Evolutionary conservation across 2,888 invertebrate genomes (phyloP).

Genomic region (Cyrtodaria siliqua): DNA sequence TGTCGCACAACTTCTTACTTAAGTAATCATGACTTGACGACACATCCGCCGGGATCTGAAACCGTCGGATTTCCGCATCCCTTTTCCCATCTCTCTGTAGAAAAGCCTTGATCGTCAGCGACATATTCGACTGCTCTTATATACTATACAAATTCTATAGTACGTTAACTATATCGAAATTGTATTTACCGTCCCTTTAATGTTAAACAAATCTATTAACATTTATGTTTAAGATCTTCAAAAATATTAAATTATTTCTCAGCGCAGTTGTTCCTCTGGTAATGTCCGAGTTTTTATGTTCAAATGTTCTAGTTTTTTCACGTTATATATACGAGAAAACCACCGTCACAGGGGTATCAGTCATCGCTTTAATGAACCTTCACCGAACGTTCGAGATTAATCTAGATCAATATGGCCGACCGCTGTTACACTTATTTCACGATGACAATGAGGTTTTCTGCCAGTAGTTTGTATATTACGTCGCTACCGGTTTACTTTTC

Average conservation of each 20-base stretch:
- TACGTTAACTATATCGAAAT: too few relatives aligned
- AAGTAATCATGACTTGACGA: constrained; percentile 88
- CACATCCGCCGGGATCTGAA: constrained; percentile 88
- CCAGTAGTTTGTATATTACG: background rate
- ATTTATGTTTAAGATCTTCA: too few relatives aligned
- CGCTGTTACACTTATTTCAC: too few relatives aligned
- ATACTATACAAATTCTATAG: too few relatives aligned
- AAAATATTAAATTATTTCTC: too few relatives aligned
- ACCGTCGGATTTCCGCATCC: constrained; percentile 88
- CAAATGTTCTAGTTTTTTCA: too few relatives aligned
- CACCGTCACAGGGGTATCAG: background rate
- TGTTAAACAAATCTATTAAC: too few relatives aligned
- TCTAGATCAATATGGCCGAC: background rate
- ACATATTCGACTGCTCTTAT: constrained; percentile 64
- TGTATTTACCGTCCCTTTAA: too few relatives aligned
- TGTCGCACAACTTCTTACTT: constrained; percentile 88
- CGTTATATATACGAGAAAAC: too few relatives aligned
- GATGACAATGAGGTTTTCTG: background rate
- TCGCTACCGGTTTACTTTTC: constrained; percentile 20
- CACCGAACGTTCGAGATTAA: background rate
- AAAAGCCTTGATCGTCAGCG: constrained; percentile 82
- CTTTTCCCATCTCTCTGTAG: constrained; percentile 84
- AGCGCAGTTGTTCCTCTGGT: too few relatives aligned
- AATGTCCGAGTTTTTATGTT: too few relatives aligned
- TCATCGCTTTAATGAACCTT: background rate